phyloP scores from a whole-genome alignment of 1,140 invertebrate genomes.

The Pararge aegeria region DNA sequence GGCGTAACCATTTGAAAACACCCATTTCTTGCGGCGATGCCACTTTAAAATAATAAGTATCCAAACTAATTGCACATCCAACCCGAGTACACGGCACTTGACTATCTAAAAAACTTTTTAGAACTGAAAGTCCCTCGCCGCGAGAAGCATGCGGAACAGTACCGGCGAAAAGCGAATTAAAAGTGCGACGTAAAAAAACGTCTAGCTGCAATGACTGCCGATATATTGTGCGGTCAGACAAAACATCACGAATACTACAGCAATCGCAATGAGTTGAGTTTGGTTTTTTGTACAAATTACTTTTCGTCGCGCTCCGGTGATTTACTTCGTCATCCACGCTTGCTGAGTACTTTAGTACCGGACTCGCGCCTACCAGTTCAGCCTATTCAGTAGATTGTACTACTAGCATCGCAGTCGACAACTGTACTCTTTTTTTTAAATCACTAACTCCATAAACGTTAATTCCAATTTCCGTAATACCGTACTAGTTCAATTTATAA shows the following conservation, averaged over 20 bases:
- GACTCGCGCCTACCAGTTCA: no score
- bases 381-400: no score
- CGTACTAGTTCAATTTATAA: not conserved
- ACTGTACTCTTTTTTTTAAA: no score
- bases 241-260: conserved; percentile 75
- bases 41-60: conserved; percentile 43
- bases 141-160: conserved; percentile 62
- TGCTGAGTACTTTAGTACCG: conserved; percentile 28
- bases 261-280: conserved; percentile 76
- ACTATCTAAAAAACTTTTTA: conserved; percentile 25
- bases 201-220: conserved; percentile 71
- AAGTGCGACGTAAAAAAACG: conserved; percentile 63
- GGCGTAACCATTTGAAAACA: conserved; percentile 74
- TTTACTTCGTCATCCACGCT: conserved; percentile 65
- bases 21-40: conserved; percentile 66
- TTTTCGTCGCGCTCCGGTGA: conserved; percentile 76
- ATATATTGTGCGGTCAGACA: conserved; percentile 78
- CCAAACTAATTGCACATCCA: conserved; percentile 31
- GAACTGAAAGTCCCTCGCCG: conserved; percentile 42
- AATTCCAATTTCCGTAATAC: not conserved
- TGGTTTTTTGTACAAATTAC: conserved; percentile 79
- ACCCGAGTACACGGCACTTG: conserved; percentile 13
- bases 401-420: conserved; percentile 35
- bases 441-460: conserved; percentile 14
- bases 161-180: conserved; percentile 54